These are phyloP conservation scores for Cyclopterus lumpus DNA, from an alignment of 2,797 vertebrate genomes.

Conservation along the genomic window DNA sequence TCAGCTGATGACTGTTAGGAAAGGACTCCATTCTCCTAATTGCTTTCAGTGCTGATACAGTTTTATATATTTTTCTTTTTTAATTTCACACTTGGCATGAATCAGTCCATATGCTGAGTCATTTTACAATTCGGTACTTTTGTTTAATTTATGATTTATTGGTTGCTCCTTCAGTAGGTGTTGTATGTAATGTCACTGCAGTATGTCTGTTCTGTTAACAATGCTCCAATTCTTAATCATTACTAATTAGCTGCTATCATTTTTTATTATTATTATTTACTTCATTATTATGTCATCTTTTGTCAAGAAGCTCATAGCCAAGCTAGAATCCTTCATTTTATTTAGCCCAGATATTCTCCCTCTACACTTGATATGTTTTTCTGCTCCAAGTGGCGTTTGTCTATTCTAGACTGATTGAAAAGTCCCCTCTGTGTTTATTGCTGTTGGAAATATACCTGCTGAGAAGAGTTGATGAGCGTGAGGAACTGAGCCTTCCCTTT, in stretches of 20 bases:
- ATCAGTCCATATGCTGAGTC: background rate
- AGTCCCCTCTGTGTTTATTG: constrained; percentile 31
- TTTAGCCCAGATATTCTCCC: background rate
- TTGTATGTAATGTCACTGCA: background rate
- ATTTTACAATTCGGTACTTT: background rate
- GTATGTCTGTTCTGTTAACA: background rate
- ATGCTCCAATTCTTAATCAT: background rate
- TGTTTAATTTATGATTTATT: background rate
- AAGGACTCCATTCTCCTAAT: constrained; percentile 16
- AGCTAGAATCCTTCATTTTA: background rate
- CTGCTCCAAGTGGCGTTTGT: constrained; percentile 17
- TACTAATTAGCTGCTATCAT: background rate
- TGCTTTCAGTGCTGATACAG: background rate
- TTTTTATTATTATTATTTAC: background rate
- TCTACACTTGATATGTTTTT: background rate
- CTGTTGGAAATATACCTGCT: constrained; percentile 38
- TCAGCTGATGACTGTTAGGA: constrained; percentile 27
- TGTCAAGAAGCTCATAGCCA: background rate
- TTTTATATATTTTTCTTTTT: background rate
- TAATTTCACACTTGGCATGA: background rate
- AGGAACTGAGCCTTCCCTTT: constrained; percentile 21
- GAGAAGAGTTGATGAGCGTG: constrained; percentile 48
- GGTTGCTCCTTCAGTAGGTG: background rate
- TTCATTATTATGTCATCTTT: background rate
- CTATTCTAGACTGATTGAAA: constrained; percentile 24